Base-by-base conservation (phyloP, 2,888 invertebrate genomes). In the Luffia ferchaultella region DNA sequence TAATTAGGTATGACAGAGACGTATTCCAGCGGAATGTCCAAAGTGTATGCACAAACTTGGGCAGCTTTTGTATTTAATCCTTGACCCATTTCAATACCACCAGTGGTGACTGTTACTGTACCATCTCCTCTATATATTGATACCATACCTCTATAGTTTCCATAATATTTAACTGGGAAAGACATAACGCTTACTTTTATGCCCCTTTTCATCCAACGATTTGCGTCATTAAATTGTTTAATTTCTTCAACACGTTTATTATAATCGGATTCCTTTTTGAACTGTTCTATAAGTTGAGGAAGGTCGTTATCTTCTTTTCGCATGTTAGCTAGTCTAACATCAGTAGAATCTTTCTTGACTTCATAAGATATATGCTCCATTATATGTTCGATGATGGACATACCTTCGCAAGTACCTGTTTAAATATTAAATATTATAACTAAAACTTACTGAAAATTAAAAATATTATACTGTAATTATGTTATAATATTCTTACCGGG, bases 41-140 rank as follows among this genome's bases (percentile, higher is more conserved):
- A 67, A 20, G 87, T 86, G 60, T 90, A 86, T 0, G 93, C 93
- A 50, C 88, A 90, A 0, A 93, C 90, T 82, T 93, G 93, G 2
- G 89, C 88, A 0, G 85, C 89, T 85, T 93, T 93, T 0, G 93
- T 93, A 56, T 93, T 90, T 41, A 92, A 83, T 0, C 93, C 93
- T 80, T 94, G 93, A 0, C 93, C 93, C 76, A 89, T 87, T 72
- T 91, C 91, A 46, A 89, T 77, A 1, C 90, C 91, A 2, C 89
- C 90, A 50, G 90, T 90, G 0, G 87, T 76, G 0, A 93, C 74
- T 0, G 89, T 86, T 0, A 94, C 91, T 1, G 88, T 87, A 0
- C 89, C 91, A 65, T 92, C 90, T 0, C 86, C 82, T 52, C 88
- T 86, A 60, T 89, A 93, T 54, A 94, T 86, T 0, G 88, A 84